Evolutionary conservation across 2,113 vertebrate species (phyloP), one percentile per base, ranked within the genome.

Genomic region (Neoarius graeffei): DNA sequence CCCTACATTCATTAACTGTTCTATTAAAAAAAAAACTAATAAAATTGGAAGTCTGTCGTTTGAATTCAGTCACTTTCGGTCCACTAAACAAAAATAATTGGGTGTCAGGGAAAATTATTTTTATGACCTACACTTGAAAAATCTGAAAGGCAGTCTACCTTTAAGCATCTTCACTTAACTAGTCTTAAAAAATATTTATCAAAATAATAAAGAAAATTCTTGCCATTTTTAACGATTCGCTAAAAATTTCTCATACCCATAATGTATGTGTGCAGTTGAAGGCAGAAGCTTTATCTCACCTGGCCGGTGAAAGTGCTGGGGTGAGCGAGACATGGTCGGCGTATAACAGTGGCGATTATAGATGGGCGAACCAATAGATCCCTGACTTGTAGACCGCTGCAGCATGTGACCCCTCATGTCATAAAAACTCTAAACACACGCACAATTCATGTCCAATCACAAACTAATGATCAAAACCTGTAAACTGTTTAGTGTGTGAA

Each of bases 241-340:
- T 35, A 42, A 71, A 48, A 84, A 23, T 23, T 85, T 79, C 17
- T 83, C 10, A 73, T 89, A 84, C 85, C 66, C 66, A 84, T 67
- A 57, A 84, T 71, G 48, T 48, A 42, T 23, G 59, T 52, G 48
- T 62, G 19, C 54, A 30, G 27, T 35, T n/a, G 48, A 35, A 71
- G n/a, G 14, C 50, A 0, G 30, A 62, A 62, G 30, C 54, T 2
- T 11, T 59, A 66, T 23, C 96, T 98, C 95, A 99, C 98, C 98
- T 89, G 98, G 98, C 93, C 97, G 94, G 94, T 99, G 98, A 91
- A 99, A 99, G 88, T 99, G 98, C 90, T 99, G 98, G 1, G 98
- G 98, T 0, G 98, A 98, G n/a, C 97, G 96, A 14, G 96, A 96
- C 5, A 96, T 94, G 59, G 96, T 96, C 0, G 97, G 98, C 25